A percentile compares a stretch with the other conserved stretches of the same genome.
phyloP scores from a whole-genome alignment of 2,888 invertebrate species.

The Dicycla oo region DNA sequence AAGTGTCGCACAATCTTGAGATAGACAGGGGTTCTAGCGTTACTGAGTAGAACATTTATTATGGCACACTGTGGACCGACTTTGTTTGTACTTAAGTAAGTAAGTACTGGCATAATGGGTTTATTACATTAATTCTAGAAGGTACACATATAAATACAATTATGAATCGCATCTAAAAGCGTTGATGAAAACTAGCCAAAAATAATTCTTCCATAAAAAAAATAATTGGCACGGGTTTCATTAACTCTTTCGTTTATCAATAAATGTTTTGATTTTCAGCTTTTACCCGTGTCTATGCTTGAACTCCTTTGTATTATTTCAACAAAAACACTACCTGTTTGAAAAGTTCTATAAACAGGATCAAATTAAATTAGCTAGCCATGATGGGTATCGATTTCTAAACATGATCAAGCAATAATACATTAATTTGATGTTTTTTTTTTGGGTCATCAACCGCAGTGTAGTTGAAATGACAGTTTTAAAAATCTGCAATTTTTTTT shows the following conservation, averaged over 20 bases:
- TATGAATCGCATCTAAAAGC: background rate
- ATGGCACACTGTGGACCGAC: slow-evolving; percentile 30
- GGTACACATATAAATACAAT: too few species aligned
- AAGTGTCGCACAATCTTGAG: slow-evolving; percentile 52
- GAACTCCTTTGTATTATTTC: background rate
- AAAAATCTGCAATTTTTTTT: too few species aligned
- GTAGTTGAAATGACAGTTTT: too few species aligned
- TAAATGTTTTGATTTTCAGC: background rate
- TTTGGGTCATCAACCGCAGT: too few species aligned
- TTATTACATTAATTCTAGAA: slow-evolving; percentile 3
- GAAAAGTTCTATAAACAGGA: background rate
- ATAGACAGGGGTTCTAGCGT: slow-evolving; percentile 43
- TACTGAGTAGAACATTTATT: slow-evolving; percentile 38
- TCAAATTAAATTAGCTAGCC: too few species aligned
- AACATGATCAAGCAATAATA: too few species aligned
- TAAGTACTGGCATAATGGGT: slow-evolving; percentile 4
- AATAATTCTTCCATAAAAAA: background rate
- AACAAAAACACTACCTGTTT: background rate
- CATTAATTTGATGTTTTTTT: too few species aligned
- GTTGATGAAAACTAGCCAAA: background rate
- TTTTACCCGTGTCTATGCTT: too few species aligned
- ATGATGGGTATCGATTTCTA: too few species aligned
- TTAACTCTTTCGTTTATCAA: background rate
- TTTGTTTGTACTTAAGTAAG: slow-evolving; percentile 32
- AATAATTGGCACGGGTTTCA: background rate